Evolutionary conservation across 1,140 invertebrate genomes (phyloP).

Genomic region (Platyura marginata): DNA sequence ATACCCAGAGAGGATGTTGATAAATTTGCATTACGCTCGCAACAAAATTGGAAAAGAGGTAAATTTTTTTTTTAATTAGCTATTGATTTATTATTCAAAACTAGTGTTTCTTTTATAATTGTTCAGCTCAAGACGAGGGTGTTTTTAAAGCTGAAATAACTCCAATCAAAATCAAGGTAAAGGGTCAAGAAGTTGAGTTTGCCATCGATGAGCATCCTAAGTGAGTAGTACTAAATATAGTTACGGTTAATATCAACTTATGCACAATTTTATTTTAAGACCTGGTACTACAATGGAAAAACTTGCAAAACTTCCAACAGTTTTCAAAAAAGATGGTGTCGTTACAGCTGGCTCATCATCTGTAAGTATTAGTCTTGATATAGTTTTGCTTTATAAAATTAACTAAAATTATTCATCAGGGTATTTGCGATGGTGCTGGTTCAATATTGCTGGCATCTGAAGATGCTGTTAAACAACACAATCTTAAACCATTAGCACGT

Average conservation of each 20-base stretch:
- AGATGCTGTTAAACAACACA: slow-evolving; percentile 63
- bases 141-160: slow-evolving; percentile 81
- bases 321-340: slow-evolving; percentile 92
- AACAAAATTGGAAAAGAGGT: slow-evolving; percentile 65
- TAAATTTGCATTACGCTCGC: slow-evolving; percentile 70
- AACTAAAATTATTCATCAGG: slow-evolving; percentile 32
- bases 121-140: slow-evolving; percentile 69
- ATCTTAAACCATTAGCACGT: slow-evolving; percentile 59
- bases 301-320: slow-evolving; percentile 63
- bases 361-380: slow-evolving; percentile 49
- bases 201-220: slow-evolving; percentile 83
- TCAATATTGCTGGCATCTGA: slow-evolving; percentile 81
- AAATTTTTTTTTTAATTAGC: slow-evolving; percentile 5
- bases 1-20: slow-evolving; percentile 77
- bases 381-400: slow-evolving; percentile 2
- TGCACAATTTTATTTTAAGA: no score
- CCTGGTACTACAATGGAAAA: slow-evolving; percentile 71
- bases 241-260: no score
- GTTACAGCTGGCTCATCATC: slow-evolving; percentile 93
- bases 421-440: slow-evolving; percentile 90
- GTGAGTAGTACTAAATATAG: no score
- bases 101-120: no score
- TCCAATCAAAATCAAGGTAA: slow-evolving; percentile 69
- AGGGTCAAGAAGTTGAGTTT: slow-evolving; percentile 60
- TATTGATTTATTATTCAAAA: slow-evolving; percentile 7